Conservation (phyloP, 1,140 invertebrate species). For the Venturia canescens region DNA sequence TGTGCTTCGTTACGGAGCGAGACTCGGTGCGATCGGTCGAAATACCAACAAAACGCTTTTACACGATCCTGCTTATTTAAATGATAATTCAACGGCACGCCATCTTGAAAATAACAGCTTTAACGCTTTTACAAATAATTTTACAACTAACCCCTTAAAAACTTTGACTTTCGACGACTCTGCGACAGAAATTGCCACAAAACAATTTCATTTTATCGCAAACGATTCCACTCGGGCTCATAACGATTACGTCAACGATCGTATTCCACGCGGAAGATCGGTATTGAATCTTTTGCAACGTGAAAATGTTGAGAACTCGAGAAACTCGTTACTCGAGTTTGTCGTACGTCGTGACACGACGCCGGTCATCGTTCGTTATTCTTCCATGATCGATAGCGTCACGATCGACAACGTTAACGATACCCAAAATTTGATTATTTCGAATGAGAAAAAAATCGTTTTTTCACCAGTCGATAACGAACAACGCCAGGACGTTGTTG, state of each 20-base stretch:
- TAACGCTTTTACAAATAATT: neutral
- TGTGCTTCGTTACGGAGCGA: neutral
- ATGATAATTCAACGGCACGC: constrained; percentile 2
- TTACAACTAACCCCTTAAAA: too few species aligned
- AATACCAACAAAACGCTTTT: neutral
- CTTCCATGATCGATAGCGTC: neutral
- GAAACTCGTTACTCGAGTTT: constrained; percentile 63
- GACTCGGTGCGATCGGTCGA: neutral
- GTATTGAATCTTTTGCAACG: constrained; percentile 49
- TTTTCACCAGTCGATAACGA: neutral
- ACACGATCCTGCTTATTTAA: neutral
- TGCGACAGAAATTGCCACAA: neutral
- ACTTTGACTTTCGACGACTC: too few species aligned
- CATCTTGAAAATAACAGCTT: neutral
- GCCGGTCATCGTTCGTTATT: constrained; percentile 50
- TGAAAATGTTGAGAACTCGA: constrained; percentile 68
- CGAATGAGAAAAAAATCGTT: neutral
- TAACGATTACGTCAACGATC: constrained; percentile 30
- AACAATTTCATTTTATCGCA: neutral
- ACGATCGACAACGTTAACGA: constrained; percentile 2
- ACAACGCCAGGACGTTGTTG: neutral
- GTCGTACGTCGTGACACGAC: constrained; percentile 18
- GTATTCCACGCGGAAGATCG: constrained; percentile 11
- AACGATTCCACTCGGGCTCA: neutral
- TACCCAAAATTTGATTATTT: neutral